phyloP scores from a whole-genome alignment of 2,888 invertebrate species.

The Eupithecia vulgata region DNA sequence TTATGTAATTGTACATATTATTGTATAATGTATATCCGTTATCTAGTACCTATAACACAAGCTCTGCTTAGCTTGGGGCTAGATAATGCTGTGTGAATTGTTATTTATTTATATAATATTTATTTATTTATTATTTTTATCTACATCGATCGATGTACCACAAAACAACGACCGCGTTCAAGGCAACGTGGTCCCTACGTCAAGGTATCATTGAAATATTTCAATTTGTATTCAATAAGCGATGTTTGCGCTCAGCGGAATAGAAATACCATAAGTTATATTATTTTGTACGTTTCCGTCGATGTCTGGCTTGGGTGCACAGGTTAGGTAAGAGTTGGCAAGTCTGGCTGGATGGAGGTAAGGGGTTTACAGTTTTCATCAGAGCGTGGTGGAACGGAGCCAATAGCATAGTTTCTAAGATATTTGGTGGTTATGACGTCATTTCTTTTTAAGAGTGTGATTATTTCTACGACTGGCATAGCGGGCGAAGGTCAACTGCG shows the following conservation, averaged over 20 bases:
- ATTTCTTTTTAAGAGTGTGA: neutral
- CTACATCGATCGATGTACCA: neutral
- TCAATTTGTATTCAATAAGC: slow-evolving; percentile 37
- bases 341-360: neutral
- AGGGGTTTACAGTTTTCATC: neutral
- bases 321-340: slow-evolving; percentile 5
- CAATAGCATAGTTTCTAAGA: neutral
- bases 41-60: too few relatives aligned
- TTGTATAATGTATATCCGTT: too few relatives aligned
- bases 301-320: slow-evolving; percentile 9
- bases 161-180: neutral
- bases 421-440: neutral
- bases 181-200: neutral
- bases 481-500: too few relatives aligned
- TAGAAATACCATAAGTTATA: slow-evolving; percentile 32
- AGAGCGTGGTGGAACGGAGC: neutral
- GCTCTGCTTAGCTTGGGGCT: too few relatives aligned
- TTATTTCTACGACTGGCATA: too few relatives aligned
- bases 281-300: slow-evolving; percentile 21
- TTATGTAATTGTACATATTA: too few relatives aligned
- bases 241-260: slow-evolving; percentile 26
- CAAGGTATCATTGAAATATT: slow-evolving; percentile 24
- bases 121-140: too few relatives aligned
- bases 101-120: too few relatives aligned
- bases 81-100: too few relatives aligned